These are phyloP conservation scores for Plodia interpunctella DNA, from an alignment of 1,140 invertebrate species.

Conservation along the genomic window DNA sequence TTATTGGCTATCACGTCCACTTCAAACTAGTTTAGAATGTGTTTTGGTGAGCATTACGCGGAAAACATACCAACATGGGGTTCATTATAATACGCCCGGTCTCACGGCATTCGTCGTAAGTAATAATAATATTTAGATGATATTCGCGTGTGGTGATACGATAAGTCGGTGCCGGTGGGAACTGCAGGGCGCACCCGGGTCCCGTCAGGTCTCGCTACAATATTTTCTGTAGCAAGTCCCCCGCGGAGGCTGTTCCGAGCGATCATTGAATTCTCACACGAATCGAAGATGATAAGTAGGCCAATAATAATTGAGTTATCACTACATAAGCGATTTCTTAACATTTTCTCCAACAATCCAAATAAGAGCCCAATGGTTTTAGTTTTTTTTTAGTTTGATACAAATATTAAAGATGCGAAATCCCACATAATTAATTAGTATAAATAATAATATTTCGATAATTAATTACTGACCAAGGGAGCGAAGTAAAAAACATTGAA, in stretches of 20 bases:
- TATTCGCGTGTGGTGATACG: conserved; percentile 58
- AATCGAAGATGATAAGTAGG: conserved; percentile 20
- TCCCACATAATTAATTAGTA: no score
- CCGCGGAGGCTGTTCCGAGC: conserved; percentile 37
- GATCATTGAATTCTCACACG: conserved; percentile 61
- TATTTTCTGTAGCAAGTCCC: conserved; percentile 28
- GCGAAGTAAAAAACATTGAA: no score
- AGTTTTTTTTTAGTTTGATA: no score
- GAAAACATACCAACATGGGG: conserved; percentile 48
- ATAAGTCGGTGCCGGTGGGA: conserved; percentile 47
- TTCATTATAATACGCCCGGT: conserved; percentile 35
- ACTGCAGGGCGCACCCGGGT: conserved; percentile 47
- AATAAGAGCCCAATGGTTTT: no score
- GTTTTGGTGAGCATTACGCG: conserved; percentile 60
- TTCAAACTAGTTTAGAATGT: conserved; percentile 68
- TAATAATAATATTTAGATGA: conserved; percentile 40
- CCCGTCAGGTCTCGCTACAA: background rate
- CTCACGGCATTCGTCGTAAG: conserved; percentile 54
- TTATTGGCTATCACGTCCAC: conserved; percentile 68
- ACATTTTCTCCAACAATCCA: background rate
- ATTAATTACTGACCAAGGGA: no score
- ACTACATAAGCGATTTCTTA: conserved; percentile 6
- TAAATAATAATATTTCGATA: no score
- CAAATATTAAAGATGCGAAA: no score
- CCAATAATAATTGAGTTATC: conserved; percentile 3